Evolutionary conservation across 2,797 vertebrate genomes (phyloP).

Genomic region (Pangasius sanitwongsei): DNA sequence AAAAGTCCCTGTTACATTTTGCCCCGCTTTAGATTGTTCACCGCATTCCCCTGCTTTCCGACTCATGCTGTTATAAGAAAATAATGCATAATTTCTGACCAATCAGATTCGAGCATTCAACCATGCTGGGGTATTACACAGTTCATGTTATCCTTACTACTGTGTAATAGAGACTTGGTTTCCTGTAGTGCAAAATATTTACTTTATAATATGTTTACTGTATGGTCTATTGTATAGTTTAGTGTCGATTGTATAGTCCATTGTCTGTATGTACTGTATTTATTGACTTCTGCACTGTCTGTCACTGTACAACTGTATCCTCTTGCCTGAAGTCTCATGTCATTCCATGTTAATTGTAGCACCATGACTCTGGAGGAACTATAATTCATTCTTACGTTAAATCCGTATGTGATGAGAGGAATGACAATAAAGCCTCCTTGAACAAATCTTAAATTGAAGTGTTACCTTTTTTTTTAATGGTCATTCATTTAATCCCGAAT

Average conservation of each 20-base stretch:
- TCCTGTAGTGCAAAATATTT: neutral
- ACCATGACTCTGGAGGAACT: neutral
- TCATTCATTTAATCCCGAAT: too few species aligned
- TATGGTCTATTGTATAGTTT: neutral
- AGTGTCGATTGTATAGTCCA: neutral
- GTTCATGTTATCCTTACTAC: neutral
- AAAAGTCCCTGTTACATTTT: neutral
- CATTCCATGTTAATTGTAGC: neutral
- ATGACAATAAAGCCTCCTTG: neutral
- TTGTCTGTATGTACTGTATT: neutral
- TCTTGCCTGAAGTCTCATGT: neutral
- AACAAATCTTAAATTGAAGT: neutral
- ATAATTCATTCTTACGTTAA: neutral
- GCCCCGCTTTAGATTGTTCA: neutral
- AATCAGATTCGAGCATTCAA: neutral
- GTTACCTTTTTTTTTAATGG: neutral
- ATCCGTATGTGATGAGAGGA: neutral
- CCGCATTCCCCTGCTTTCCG: neutral
- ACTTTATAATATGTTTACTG: neutral
- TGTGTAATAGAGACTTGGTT: neutral
- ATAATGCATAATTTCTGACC: neutral
- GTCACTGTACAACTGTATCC: neutral
- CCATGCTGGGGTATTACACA: neutral
- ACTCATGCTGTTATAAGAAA: neutral
- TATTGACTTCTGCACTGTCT: neutral